Base-by-base conservation (phyloP, 2,113 vertebrate species). In the Clarias batrachus region DNA sequence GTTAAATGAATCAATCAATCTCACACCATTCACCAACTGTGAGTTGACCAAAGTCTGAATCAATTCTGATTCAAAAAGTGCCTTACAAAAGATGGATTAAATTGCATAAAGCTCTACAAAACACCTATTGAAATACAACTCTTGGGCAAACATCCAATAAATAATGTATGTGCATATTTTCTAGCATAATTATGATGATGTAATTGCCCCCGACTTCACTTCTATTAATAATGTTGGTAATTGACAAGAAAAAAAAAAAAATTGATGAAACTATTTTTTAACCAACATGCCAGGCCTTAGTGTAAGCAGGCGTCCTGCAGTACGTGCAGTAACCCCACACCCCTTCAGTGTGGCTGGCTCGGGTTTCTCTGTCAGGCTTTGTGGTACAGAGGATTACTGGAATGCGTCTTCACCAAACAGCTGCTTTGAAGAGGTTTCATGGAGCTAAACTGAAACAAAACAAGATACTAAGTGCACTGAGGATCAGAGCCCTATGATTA, bases 321-420 rank as follows among this genome's bases (percentile, higher is more conserved):
- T 65, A 74, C 16, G 30, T 59, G 19, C 30, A 66, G 88, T 89
- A 91, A 91, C 85, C 33, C 30, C 85, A 91, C 57, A 90, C 81
- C 63, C 19, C 4, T 73, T 48, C 68, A 59, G 68, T 63, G 56
- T 60, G 25, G 79, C 82, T 48, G 81, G 86, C 74, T 92, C 73
- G 71, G 13, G 88, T 91, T 90, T 87, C 88, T 85, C 17, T 14
- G 63, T 59, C 54, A 87, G 85, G 65, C 81, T 54, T 73, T 62
- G 37, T 41, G 71, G 70, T 41, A 89, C 87, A 89, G 78, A 14
- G 37, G 60, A 33, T 77, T 48, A 17, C 27, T 2, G 48, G 57
- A 78, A 76, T 74, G 65, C 27, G 37, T 73, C 60, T 74, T 73
- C n/a, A 60, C 33, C 21, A 60, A 25, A 80, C 79, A 78, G 59